Evolutionary conservation across 2,888 invertebrate genomes (phyloP).

Genomic region (Prosapia bicincta): DNA sequence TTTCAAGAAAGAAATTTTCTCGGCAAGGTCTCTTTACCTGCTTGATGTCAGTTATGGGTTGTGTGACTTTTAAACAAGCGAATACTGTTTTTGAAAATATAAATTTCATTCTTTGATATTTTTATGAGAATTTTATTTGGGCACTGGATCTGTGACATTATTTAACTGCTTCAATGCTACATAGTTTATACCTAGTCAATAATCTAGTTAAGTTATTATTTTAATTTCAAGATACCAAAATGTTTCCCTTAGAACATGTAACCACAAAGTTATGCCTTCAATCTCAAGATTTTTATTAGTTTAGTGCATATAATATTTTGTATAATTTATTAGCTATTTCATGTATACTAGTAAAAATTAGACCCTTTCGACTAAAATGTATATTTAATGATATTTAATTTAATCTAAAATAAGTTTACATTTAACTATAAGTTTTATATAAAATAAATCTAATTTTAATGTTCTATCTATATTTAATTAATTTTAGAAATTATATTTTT

Average conservation of each 20-base stretch:
- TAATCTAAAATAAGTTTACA: neutral
- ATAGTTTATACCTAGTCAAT: neutral
- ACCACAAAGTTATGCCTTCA: neutral
- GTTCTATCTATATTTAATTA: neutral
- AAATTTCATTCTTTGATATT: no score
- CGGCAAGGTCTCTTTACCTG: no score
- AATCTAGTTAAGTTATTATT: neutral
- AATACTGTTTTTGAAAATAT: no score
- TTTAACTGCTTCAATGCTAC: neutral
- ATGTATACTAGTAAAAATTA: conserved; percentile 8
- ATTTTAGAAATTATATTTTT: neutral
- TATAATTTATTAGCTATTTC: neutral
- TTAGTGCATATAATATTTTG: neutral
- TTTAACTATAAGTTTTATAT: neutral
- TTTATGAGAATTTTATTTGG: no score
- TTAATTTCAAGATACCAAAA: neutral
- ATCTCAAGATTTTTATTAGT: neutral
- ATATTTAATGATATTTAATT: neutral
- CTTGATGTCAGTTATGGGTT: no score
- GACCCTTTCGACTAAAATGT: neutral
- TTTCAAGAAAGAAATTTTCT: no score
- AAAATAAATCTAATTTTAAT: no score
- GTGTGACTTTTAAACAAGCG: no score
- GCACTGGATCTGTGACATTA: neutral
- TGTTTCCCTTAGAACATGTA: neutral